Conservation (phyloP, 2,113 vertebrate genomes). For the Plecotus auritus region DNA sequence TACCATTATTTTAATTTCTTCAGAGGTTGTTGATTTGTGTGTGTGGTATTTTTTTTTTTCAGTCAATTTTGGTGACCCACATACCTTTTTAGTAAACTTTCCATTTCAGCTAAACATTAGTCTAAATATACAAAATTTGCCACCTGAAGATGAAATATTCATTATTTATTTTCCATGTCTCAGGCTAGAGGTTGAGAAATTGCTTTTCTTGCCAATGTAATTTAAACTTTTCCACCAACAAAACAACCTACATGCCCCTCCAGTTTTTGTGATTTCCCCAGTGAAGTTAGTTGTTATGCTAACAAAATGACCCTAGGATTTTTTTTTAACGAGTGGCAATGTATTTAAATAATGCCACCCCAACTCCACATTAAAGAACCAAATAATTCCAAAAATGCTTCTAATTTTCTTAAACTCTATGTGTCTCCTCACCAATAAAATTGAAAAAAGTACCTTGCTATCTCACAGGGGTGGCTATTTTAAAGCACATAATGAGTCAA, state of each 20-base stretch:
- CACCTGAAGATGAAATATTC: background rate
- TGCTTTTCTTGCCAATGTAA: background rate
- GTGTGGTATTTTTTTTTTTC: background rate
- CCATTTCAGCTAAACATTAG: background rate
- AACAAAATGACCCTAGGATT: background rate
- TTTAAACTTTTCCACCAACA: background rate
- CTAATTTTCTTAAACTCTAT: background rate
- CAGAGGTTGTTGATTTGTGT: background rate
- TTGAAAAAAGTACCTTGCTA: background rate
- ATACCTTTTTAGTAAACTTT: background rate
- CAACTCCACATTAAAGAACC: background rate
- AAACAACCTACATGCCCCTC: background rate
- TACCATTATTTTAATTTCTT: background rate
- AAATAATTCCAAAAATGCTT: background rate
- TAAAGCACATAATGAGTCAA: background rate
- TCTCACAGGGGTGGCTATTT: background rate
- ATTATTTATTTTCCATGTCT: background rate
- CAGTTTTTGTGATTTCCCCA: background rate
- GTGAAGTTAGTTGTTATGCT: background rate
- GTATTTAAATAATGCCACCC: background rate
- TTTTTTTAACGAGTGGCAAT: background rate
- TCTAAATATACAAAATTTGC: background rate
- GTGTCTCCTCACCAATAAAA: background rate
- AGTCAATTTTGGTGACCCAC: background rate
- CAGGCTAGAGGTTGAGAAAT: background rate